phyloP scores from a whole-genome alignment of 2,797 vertebrate genomes.

The Scarus forsteni region DNA sequence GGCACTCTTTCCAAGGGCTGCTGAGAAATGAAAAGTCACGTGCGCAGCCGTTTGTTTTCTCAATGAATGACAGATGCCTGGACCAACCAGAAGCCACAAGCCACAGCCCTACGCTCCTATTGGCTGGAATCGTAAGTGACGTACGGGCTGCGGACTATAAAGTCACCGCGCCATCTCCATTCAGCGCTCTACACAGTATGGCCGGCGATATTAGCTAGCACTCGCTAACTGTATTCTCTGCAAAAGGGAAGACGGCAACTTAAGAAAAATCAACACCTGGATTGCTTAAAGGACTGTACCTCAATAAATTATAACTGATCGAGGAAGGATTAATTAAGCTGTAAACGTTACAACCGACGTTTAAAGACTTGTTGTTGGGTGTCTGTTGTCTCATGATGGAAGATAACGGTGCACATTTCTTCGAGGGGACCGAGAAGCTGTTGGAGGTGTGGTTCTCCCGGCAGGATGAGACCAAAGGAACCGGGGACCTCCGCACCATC shows the following conservation, averaged over 20 bases:
- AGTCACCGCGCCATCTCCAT: constrained; percentile 59
- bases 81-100: constrained; percentile 50
- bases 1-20: not conserved
- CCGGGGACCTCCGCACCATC: constrained; percentile 96
- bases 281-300: constrained; percentile 86
- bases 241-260: constrained; percentile 95
- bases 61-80: constrained; percentile 41
- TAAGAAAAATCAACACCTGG: constrained; percentile 93
- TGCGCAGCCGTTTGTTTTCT: constrained; percentile 15
- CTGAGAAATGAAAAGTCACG: constrained; percentile 28
- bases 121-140: constrained; percentile 44
- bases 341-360: constrained; percentile 83
- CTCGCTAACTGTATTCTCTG: constrained; percentile 97
- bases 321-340: constrained; percentile 76
- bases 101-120: constrained; percentile 8
- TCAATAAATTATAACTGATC: constrained; percentile 80
- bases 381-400: constrained; percentile 96
- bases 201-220: constrained; percentile 99
- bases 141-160: constrained; percentile 73
- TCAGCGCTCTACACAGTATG: constrained; percentile 97
- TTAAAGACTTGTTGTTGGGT: constrained; percentile 89
- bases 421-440: constrained; percentile 98
- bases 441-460: constrained; percentile 99
- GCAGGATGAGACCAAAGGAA: constrained; percentile 93
- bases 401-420: constrained; percentile 98